Evolutionary conservation across 92 coral and sea anemone species (phyloP), one percentile per base, ranked within the genome.

Genomic region (Anthopleura xanthogrammica): DNA sequence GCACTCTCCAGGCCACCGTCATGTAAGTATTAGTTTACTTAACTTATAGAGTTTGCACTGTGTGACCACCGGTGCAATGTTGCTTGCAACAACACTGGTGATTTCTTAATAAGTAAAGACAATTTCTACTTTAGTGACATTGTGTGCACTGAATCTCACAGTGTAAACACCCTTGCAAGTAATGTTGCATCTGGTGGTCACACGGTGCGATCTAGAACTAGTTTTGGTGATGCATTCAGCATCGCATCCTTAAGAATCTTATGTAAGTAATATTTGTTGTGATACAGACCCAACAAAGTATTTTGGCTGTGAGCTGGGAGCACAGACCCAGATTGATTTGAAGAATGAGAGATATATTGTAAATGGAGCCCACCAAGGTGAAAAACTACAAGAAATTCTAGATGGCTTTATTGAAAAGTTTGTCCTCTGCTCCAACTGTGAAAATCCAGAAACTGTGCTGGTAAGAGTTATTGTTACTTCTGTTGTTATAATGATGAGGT

Each of bases 231-330:
- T 29, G 36, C 1, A 29, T 29, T 29, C 36, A 1, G 36, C 36
- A 29, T 29, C 36, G 36, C 36, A 29, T 23, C 19, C 19, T 20
- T 57, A 57, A 19, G 20, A 57, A 57, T 14, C 16, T 29, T 12
- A 14, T 5, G 20, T 57, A 16, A 16, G 13, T 14, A 58, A 16
- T 58, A 17, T 62, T 62, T 62, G 24, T 62, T 62, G 29, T 62
- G 10, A 77, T 84, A 14, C 78, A 96, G 99, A 96, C 88, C 99
- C 99, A 83, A 96, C 99, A 82, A 96, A 96, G 86, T 96, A 92
- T 85, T 96, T 96, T 92, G 99, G 99, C 79, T 96, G 99, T 92
- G 99, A 96, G 77, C 68, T 96, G 88, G 99, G 99, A 78, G 99
- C 99, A 60, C 99, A 96, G 74, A 96, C 99, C 83, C 97, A 92